These are phyloP conservation scores for Cettia cetti DNA, from an alignment of 2,113 vertebrate genomes.

Conservation along the genomic window DNA sequence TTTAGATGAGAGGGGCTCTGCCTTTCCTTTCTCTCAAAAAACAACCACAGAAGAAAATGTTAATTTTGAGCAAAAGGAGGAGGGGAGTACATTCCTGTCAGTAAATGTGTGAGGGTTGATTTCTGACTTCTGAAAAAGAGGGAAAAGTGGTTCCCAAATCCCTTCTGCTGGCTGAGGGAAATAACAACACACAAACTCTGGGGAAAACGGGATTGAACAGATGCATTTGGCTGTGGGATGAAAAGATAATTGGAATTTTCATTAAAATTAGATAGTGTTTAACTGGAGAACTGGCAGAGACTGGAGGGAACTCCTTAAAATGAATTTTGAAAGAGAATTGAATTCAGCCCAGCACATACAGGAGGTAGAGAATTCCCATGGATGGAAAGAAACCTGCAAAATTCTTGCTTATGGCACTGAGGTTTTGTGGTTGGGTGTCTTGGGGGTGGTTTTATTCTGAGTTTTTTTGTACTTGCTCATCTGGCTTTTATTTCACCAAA, in stretches of 20 bases:
- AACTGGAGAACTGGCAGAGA: not conserved
- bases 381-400: not conserved
- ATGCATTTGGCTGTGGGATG: not conserved
- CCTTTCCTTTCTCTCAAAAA: not conserved
- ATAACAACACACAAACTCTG: too few relatives aligned
- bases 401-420: not conserved
- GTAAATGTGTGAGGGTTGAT: not conserved
- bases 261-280: not conserved
- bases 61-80: not conserved
- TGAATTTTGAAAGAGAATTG: not conserved
- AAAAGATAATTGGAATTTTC: not conserved
- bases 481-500: not conserved
- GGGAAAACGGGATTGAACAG: accelerated
- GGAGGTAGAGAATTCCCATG: not conserved
- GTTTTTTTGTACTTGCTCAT: not conserved
- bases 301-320: not conserved
- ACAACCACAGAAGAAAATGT: not conserved
- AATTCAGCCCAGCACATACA: not conserved
- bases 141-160: not conserved
- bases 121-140: not conserved
- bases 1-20: not conserved
- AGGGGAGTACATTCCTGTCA: not conserved
- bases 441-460: too few relatives aligned
- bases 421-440: not conserved
- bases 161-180: not conserved